Percentiles rank a stretch among this genome's conserved stretches.
Evolutionary conservation across 2,888 invertebrate species (phyloP).

Genomic region (Nemapogon koenigi): DNA sequence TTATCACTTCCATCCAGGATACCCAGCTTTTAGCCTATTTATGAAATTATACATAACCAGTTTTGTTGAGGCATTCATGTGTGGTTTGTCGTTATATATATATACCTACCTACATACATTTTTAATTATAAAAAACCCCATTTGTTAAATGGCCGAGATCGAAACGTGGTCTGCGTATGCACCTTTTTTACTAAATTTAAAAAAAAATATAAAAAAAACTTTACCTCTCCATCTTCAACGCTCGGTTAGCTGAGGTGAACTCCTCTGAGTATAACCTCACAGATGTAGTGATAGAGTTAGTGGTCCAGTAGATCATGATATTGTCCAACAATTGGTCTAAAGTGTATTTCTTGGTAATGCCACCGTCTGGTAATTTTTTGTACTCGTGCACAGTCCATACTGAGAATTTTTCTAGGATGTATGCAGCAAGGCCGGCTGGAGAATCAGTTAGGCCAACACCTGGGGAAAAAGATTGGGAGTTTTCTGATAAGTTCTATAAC

Average conservation of each 20-base stretch:
- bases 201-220: slow-evolving; percentile 18
- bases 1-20: too few species aligned
- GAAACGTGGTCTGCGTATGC: too few species aligned
- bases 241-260: slow-evolving; percentile 31
- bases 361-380: slow-evolving; percentile 67
- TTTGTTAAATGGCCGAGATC: too few species aligned
- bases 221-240: slow-evolving; percentile 46
- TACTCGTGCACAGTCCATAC: slow-evolving; percentile 69
- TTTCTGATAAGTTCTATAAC: neutral
- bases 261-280: slow-evolving; percentile 77
- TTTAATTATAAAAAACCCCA: too few species aligned
- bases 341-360: slow-evolving; percentile 67
- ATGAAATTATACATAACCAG: too few species aligned
- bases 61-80: too few species aligned
- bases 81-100: too few species aligned
- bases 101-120: too few species aligned
- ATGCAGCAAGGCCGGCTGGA: slow-evolving; percentile 81
- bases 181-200: neutral
- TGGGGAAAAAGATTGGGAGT: slow-evolving; percentile 25
- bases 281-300: slow-evolving; percentile 75
- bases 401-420: slow-evolving; percentile 84
- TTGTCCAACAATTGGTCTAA: slow-evolving; percentile 79
- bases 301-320: slow-evolving; percentile 84
- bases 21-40: too few species aligned
- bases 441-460: slow-evolving; percentile 75